These are phyloP conservation scores for Neosilurus hyrtlii DNA, from an alignment of 2,797 vertebrate genomes.

Conservation along the genomic window DNA sequence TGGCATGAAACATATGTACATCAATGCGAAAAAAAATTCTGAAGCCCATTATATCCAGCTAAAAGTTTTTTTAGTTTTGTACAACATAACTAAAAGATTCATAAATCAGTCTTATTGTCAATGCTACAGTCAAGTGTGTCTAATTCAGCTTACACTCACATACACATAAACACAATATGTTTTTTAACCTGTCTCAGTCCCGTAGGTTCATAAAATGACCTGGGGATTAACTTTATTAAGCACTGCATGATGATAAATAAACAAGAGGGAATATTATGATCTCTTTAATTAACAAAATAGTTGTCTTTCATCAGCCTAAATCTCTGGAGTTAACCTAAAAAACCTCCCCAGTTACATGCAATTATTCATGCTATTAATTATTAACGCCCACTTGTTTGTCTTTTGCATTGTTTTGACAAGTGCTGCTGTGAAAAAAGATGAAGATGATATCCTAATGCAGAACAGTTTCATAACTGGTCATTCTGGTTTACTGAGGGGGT, in stretches of 20 bases:
- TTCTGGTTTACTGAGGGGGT: neutral
- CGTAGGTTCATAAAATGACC: neutral
- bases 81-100: neutral
- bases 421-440: neutral
- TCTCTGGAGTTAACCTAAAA: neutral
- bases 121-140: neutral
- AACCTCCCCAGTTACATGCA: neutral
- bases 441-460: neutral
- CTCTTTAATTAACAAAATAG: neutral
- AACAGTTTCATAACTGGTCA: neutral
- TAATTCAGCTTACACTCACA: too few species aligned
- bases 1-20: too few species aligned
- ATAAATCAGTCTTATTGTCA: neutral
- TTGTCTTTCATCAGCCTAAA: neutral
- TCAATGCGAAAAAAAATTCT: neutral
- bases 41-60: neutral
- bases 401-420: constrained; percentile 11
- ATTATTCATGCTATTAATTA: constrained; percentile 12
- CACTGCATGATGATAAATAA: neutral
- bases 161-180: neutral
- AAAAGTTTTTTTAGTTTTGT: neutral
- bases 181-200: constrained; percentile 2
- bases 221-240: constrained; percentile 4
- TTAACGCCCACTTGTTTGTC: neutral
- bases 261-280: constrained; percentile 8